phyloP scores from a whole-genome alignment of 2,113 vertebrate species.

The Phalacrocorax brasilianus region DNA sequence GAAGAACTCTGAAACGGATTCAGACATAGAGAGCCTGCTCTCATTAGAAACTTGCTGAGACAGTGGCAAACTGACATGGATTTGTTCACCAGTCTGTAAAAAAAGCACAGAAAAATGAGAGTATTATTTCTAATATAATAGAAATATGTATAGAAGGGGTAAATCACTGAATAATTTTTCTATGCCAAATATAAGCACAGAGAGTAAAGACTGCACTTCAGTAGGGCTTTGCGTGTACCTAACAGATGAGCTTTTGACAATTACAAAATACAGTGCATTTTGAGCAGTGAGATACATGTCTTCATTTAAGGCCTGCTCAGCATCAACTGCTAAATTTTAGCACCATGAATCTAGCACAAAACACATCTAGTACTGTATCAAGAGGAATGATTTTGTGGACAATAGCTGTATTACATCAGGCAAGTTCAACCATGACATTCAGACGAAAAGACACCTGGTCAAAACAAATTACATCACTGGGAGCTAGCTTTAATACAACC shows the following conservation, averaged over 20 bases:
- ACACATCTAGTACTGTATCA: not conserved
- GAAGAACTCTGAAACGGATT: constrained; percentile 98
- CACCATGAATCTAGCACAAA: not conserved
- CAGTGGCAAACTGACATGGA: constrained; percentile 89
- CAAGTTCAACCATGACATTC: not conserved
- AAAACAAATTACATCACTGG: not conserved
- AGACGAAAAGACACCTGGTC: not conserved
- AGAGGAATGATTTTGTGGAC: not conserved
- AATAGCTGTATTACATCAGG: not conserved
- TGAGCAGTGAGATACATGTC: not conserved
- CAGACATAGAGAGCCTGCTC: constrained; percentile 98
- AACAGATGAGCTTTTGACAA: not conserved
- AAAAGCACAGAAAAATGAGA: constrained; percentile 14
- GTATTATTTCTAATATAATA: not conserved
- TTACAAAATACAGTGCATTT: not conserved
- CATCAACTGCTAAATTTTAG: not conserved
- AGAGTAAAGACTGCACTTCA: not conserved
- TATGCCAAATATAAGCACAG: not conserved
- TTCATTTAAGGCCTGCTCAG: not conserved
- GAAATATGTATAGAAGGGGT: not conserved
- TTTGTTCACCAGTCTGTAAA: constrained; percentile 86
- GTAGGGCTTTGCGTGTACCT: not conserved
- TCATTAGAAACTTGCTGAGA: constrained; percentile 96
- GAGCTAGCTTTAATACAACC: not conserved
- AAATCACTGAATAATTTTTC: not conserved